phyloP scores from a whole-genome alignment of 2,797 vertebrate species.

The Furcifer pardalis region DNA sequence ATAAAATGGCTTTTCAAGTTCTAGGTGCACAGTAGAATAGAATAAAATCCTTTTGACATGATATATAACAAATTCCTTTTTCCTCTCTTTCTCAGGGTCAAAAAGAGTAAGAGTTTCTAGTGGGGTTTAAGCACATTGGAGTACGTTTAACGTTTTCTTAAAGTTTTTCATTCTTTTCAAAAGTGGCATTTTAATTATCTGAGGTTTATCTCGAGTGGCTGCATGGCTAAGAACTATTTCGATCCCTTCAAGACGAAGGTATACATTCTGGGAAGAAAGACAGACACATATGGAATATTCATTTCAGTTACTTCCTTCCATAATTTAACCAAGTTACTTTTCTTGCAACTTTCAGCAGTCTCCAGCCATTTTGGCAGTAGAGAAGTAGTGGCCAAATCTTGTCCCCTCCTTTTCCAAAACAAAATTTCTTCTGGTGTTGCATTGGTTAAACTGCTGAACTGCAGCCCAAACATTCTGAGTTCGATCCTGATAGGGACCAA shows the following conservation, averaged over 20 bases:
- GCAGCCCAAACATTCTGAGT: too few relatives aligned
- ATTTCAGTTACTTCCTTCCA: neutral
- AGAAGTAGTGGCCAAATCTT: too few relatives aligned
- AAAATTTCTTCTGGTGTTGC: neutral
- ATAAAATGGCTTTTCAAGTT: constrained; percentile 30
- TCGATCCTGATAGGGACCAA: too few relatives aligned
- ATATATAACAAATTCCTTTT: neutral
- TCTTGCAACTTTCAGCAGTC: neutral
- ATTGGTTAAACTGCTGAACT: too few relatives aligned
- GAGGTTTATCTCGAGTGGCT: constrained; percentile 5
- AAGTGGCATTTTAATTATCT: constrained; percentile 33
- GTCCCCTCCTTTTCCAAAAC: neutral
- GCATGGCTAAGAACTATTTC: neutral
- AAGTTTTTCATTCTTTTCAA: neutral
- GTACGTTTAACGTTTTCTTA: neutral
- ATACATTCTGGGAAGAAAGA: neutral
- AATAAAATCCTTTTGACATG: neutral
- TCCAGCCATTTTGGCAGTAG: neutral
- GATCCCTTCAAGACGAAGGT: constrained; percentile 14
- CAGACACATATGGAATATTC: neutral
- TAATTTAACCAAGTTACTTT: too few relatives aligned
- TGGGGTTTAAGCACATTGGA: neutral
- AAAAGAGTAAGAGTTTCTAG: neutral
- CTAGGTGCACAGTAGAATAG: neutral
- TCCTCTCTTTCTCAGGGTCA: constrained; percentile 7